A percentile compares a stretch with the other conserved stretches of the same genome.
Evolutionary conservation across 2,888 invertebrate genomes (phyloP).

Genomic region (Furcula furcula): DNA sequence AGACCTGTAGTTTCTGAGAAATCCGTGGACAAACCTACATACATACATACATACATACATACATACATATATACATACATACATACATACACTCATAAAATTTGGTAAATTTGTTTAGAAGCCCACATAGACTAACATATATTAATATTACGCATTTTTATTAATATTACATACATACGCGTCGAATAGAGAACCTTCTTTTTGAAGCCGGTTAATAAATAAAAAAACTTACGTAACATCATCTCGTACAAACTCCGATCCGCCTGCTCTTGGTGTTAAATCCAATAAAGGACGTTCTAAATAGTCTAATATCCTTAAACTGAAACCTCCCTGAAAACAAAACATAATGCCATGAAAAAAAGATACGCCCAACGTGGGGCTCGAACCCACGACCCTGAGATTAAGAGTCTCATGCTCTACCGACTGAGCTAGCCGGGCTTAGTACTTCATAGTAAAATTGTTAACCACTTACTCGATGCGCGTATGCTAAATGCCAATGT

Average conservation of each 20-base stretch:
- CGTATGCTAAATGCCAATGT: conserved; percentile 96
- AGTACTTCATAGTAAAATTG: background rate
- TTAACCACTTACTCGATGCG: conserved; percentile 84
- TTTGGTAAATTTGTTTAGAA: too few species aligned
- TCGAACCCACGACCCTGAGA: conserved; percentile 84
- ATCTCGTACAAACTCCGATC: conserved; percentile 89
- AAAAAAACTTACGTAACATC: conserved; percentile 91
- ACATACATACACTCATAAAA: too few species aligned
- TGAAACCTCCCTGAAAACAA: conserved; percentile 91
- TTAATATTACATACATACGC: too few species aligned
- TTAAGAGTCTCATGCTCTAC: conserved; percentile 83
- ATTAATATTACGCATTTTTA: too few species aligned
- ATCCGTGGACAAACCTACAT: too few species aligned
- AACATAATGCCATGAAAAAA: conserved; percentile 9
- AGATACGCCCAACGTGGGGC: conserved; percentile 80
- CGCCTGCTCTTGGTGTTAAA: conserved; percentile 90
- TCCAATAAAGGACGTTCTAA: conserved; percentile 92
- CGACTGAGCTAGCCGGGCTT: conserved; percentile 80
- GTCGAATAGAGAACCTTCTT: too few species aligned
- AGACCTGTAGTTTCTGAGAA: too few species aligned
- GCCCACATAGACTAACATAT: too few species aligned
- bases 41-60: too few species aligned
- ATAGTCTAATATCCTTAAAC: conserved; percentile 92
- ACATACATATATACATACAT: too few species aligned
- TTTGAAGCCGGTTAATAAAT: background rate